A percentile compares a stretch with the other conserved stretches of the same genome.
Evolutionary conservation across 2,888 invertebrate genomes (phyloP).

Genomic region (Cryptocephalus primarius): DNA sequence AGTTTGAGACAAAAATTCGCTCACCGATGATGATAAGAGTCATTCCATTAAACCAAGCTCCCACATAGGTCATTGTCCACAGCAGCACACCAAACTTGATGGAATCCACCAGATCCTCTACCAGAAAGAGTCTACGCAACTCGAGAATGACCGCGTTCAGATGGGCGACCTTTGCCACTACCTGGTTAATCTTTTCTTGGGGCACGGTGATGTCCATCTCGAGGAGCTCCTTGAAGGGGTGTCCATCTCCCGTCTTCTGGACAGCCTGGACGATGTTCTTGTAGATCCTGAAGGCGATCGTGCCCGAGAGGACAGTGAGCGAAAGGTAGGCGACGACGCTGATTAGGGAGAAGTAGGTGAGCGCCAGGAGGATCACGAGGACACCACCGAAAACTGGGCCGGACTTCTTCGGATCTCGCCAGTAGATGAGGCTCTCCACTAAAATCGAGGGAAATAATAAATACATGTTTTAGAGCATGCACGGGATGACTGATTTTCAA

Average conservation of each 20-base stretch:
- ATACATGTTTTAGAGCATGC: background rate
- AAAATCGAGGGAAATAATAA: slow-evolving; percentile 34
- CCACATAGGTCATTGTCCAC: slow-evolving; percentile 95
- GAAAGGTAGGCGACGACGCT: slow-evolving; percentile 90
- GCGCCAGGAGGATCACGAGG: slow-evolving; percentile 79
- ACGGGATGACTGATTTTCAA: background rate
- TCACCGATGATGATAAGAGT: slow-evolving; percentile 91
- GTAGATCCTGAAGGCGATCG: slow-evolving; percentile 92
- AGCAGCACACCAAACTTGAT: slow-evolving; percentile 89
- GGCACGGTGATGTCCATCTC: slow-evolving; percentile 81
- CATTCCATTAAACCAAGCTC: slow-evolving; percentile 99
- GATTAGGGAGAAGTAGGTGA: slow-evolving; percentile 92
- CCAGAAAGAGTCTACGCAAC: slow-evolving; percentile 86
- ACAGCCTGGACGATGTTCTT: slow-evolving; percentile 90
- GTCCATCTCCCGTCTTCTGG: slow-evolving; percentile 92
- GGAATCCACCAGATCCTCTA: slow-evolving; percentile 93
- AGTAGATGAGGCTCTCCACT: slow-evolving; percentile 95
- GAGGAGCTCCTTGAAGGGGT: slow-evolving; percentile 91
- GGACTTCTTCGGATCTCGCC: slow-evolving; percentile 92
- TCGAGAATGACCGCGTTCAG: slow-evolving; percentile 71
- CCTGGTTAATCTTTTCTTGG: slow-evolving; percentile 66
- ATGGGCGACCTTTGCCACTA: slow-evolving; percentile 78
- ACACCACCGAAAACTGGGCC: slow-evolving; percentile 88
- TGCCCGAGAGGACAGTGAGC: slow-evolving; percentile 72
- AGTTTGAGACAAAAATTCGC: slow-evolving; percentile 17